Base-by-base conservation (phyloP, 2,113 vertebrate species). In the Gallinago jamesoni region DNA sequence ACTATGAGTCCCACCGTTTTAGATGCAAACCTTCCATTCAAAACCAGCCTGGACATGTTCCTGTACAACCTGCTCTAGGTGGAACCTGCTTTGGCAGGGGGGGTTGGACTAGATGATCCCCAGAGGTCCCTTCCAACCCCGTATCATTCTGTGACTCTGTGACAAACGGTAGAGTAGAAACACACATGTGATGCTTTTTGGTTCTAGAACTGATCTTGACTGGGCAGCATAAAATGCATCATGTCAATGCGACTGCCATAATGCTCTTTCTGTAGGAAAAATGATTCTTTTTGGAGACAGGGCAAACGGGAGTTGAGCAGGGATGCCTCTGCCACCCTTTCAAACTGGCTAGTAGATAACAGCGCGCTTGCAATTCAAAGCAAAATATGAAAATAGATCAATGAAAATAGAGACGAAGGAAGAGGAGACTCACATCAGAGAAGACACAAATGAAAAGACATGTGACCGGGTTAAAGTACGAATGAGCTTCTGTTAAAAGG, bases 391-490 rank as follows among this genome's bases (percentile, higher is more conserved):
- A 87, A 87, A 89, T 35, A 41, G 47, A 59, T 50, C 50, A 43
- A 55, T 84, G 80, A 77, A 91, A 91, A 85, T 92, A 83, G 83
- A 85, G 83, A 93, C n/a, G 60, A 95, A 95, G 82, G 48, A 87
- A 92, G 39, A 86, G 33, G n/a, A 69, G 55, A 63, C 17, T 92
- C 66, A 66, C n/a, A 13, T 95, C 81, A 85, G 84, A 87, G 77
- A 87, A 92, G 83, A 75, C 35, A 87, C 62, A 74, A 85, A 92
- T 87, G 83, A 89, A 84, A 95, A 93, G 62, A 66, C 96, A 89
- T 90, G 86, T 96, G 96, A 95, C 84, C 25, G 33, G 70, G 94
- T 66, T 94, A 76, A 96, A 96, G 96, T 50, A 80, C 81, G 28
- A 91, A 94, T 87, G 83, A 95, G 48, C 89, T 91, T 91, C 86